Evolutionary conservation across 1,140 invertebrate genomes (phyloP).

Genomic region (Drosophila nasuta): DNA sequence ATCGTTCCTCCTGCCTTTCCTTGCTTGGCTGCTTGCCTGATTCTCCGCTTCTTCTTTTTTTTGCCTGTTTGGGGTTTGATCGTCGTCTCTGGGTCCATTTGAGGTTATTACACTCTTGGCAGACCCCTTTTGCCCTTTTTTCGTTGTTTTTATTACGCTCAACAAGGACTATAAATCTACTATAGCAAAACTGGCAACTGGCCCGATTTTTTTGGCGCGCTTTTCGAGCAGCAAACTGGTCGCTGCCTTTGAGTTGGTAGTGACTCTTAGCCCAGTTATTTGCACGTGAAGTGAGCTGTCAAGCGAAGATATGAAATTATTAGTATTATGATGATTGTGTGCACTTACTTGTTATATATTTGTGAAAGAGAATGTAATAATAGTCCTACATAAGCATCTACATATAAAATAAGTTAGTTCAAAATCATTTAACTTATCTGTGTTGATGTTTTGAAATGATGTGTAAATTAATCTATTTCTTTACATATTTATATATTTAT

Average conservation of each 20-base stretch:
- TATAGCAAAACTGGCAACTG: background rate
- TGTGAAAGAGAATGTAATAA: too few species aligned
- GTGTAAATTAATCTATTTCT: too few species aligned
- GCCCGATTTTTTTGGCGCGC: slow-evolving; percentile 21
- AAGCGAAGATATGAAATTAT: background rate
- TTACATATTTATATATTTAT: too few species aligned
- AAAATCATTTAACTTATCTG: too few species aligned
- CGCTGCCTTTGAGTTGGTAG: background rate
- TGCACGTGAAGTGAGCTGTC: background rate
- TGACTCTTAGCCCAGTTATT: background rate
- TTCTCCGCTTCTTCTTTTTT: slow-evolving; percentile 7
- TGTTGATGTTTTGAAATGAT: too few species aligned
- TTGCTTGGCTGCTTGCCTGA: background rate
- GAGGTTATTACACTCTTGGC: slow-evolving; percentile 68
- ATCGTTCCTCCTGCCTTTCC: background rate
- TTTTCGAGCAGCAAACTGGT: background rate
- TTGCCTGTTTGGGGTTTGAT: slow-evolving; percentile 17
- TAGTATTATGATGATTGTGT: background rate
- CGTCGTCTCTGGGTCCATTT: slow-evolving; percentile 51
- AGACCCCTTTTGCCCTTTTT: slow-evolving; percentile 1
- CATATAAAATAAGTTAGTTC: too few species aligned
- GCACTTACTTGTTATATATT: too few species aligned
- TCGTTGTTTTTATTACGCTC: slow-evolving; percentile 5
- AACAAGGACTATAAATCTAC: slow-evolving; percentile 40
- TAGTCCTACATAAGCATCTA: too few species aligned